These are phyloP conservation scores for Prosapia bicincta DNA, from an alignment of 2,888 invertebrate species.

Conservation along the genomic window DNA sequence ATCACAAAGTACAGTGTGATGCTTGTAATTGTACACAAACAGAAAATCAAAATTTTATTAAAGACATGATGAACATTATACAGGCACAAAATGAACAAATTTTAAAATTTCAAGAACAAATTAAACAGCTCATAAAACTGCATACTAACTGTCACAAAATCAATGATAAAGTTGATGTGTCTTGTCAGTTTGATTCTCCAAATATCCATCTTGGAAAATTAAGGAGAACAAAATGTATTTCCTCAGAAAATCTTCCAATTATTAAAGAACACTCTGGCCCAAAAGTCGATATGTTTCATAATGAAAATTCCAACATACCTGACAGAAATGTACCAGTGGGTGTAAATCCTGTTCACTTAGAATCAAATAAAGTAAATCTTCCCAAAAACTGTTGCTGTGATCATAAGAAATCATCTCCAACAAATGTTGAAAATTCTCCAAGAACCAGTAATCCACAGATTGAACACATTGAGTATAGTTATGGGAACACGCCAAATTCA, in stretches of 20 bases:
- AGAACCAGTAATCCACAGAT: not conserved
- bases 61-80: conserved; percentile 4
- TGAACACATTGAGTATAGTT: not conserved
- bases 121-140: not conserved
- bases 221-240: not conserved
- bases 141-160: not conserved
- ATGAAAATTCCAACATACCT: not conserved
- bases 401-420: not conserved
- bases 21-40: not conserved
- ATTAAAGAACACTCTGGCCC: not conserved
- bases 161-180: not conserved
- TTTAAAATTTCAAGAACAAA: conserved; percentile 11
- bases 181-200: not conserved
- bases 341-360: not conserved
- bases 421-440: not conserved
- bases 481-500: not conserved
- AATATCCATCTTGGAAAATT: not conserved
- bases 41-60: not conserved
- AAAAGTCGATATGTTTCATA: not conserved
- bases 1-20: not conserved
- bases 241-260: not conserved
- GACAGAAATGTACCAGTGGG: not conserved
- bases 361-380: not conserved
- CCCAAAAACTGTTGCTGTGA: not conserved
- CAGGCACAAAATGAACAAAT: conserved; percentile 16